Evolutionary conservation across 2,113 vertebrate genomes (phyloP).

Genomic region (Myotis lucifugus): DNA sequence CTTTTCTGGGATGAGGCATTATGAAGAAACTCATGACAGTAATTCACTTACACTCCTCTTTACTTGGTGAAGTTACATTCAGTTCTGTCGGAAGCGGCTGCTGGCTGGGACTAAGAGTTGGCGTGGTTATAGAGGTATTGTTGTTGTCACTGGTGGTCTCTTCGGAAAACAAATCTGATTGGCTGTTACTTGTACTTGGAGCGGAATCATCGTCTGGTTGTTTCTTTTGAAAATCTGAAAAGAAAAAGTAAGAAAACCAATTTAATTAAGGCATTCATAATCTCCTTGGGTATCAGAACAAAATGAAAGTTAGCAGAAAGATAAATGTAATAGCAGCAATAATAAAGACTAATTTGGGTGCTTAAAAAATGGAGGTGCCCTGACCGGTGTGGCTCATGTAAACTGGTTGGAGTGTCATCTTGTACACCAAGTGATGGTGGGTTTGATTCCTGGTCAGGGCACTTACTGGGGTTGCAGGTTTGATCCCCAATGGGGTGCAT

Average conservation of each 20-base stretch:
- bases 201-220: slow-evolving; percentile 94
- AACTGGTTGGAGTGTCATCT: background rate
- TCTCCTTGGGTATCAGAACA: slow-evolving; percentile 12
- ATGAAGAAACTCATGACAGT: background rate
- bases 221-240: slow-evolving; percentile 96
- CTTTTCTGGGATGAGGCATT: background rate
- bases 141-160: slow-evolving; percentile 94
- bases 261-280: background rate
- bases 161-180: slow-evolving; percentile 95
- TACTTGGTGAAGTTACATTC: slow-evolving; percentile 91
- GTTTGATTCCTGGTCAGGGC: no score
- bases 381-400: background rate
- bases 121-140: slow-evolving; percentile 92
- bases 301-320: slow-evolving; percentile 26
- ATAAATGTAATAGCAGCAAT: background rate
- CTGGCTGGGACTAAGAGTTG: slow-evolving; percentile 90
- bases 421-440: no score
- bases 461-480: no score
- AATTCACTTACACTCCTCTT: slow-evolving; percentile 92
- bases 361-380: background rate
- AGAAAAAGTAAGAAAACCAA: slow-evolving; percentile 41
- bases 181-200: slow-evolving; percentile 94
- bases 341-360: background rate
- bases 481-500: no score
- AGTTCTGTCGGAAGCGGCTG: slow-evolving; percentile 90